Evolutionary conservation across 2,113 vertebrate genomes (phyloP).

Genomic region (Elaphurus davidianus): DNA sequence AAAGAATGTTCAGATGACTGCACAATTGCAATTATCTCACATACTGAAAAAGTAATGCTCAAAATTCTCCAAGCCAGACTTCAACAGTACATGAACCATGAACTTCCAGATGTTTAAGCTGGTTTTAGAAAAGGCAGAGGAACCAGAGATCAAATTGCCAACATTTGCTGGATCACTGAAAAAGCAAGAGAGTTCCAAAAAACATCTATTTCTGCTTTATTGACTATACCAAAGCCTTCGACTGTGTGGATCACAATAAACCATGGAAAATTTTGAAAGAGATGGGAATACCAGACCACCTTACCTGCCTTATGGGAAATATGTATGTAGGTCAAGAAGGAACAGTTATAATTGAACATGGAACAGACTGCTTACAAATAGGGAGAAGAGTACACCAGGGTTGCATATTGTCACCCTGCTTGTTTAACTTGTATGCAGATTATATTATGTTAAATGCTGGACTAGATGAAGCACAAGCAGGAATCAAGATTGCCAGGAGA

Average conservation of each 20-base stretch:
- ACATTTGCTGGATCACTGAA: background rate
- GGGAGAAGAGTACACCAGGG: background rate
- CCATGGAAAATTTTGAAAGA: background rate
- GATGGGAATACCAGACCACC: background rate
- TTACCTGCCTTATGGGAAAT: background rate
- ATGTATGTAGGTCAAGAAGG: background rate
- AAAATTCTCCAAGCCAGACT: background rate
- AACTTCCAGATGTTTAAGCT: background rate
- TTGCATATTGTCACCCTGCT: background rate
- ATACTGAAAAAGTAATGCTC: background rate
- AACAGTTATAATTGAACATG: background rate
- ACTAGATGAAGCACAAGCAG: background rate
- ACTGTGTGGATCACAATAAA: background rate
- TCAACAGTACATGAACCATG: background rate
- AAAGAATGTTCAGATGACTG: fast-evolving
- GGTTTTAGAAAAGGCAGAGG: background rate
- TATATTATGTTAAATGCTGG: background rate
- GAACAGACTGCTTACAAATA: background rate
- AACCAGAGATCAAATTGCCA: background rate
- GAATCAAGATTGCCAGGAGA: fast-evolving
- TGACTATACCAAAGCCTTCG: background rate
- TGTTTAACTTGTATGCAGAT: background rate
- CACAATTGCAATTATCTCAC: background rate
- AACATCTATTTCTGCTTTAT: background rate
- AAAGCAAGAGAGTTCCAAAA: background rate